Conservation (phyloP, 2,797 vertebrate species). For the Merluccius polli region DNA sequence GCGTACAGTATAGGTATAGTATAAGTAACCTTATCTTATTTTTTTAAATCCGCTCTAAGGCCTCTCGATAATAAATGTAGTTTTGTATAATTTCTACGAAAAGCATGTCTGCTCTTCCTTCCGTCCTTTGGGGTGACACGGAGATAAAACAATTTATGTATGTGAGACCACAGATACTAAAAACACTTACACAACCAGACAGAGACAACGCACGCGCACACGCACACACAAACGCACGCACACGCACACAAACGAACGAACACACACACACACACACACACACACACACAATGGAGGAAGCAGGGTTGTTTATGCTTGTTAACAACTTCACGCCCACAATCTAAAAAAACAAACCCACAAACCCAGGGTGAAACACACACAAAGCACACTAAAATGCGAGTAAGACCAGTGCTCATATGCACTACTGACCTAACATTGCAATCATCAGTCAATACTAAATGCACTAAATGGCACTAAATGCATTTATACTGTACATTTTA, state of each 20-base stretch:
- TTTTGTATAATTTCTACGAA: neutral
- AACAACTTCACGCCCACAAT: conserved; percentile 53
- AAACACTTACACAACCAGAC: conserved; percentile 63
- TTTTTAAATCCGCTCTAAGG: neutral
- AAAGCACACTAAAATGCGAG: neutral
- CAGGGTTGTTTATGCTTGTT: conserved; percentile 56
- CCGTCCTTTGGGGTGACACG: conserved; percentile 45
- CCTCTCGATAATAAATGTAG: neutral
- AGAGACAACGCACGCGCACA: conserved; percentile 32
- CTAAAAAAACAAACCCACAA: conserved; percentile 20
- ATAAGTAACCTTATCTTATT: neutral
- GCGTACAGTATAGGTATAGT: too few relatives aligned
- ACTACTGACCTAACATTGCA: too few relatives aligned
- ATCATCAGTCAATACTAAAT: too few relatives aligned
- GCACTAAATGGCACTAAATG: too few relatives aligned
- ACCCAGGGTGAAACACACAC: neutral
- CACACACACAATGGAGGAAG: conserved; percentile 40
- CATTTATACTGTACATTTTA: too few relatives aligned
- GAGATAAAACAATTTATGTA: conserved; percentile 62
- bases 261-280: conserved; percentile 30
- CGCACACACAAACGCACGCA: conserved; percentile 23
- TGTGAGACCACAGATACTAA: conserved; percentile 51
- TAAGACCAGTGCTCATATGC: too few relatives aligned
- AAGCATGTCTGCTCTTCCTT: conserved; percentile 47
- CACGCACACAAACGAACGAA: conserved; percentile 9